Conservation (phyloP, 2,888 invertebrate genomes). For the Ophraella communa region DNA sequence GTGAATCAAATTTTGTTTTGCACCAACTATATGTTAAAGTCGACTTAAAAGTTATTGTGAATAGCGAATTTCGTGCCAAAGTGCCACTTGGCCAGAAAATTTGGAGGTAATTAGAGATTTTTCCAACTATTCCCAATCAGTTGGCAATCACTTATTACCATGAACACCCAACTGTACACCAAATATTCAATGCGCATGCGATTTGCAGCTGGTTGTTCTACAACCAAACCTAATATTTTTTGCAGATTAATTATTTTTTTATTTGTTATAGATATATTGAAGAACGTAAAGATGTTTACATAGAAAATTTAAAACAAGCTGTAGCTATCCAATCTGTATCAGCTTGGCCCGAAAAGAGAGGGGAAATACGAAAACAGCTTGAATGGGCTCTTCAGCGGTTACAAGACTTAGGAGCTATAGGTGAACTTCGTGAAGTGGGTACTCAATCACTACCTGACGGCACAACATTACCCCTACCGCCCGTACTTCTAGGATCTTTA, state of each 20-base stretch:
- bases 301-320: constrained; percentile 78
- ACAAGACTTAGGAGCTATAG: constrained; percentile 35
- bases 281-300: constrained; percentile 74
- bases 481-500: constrained; percentile 80
- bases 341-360: constrained; percentile 80
- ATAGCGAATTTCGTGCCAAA: too few relatives aligned
- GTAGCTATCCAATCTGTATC: constrained; percentile 96
- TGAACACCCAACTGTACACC: too few relatives aligned
- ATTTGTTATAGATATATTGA: constrained; percentile 75
- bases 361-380: constrained; percentile 69
- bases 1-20: too few relatives aligned
- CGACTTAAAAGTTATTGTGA: too few relatives aligned
- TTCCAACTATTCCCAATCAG: too few relatives aligned
- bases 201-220: too few relatives aligned
- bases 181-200: too few relatives aligned
- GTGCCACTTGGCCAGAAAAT: too few relatives aligned
- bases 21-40: too few relatives aligned
- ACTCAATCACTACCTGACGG: constrained; percentile 76
- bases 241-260: not conserved
- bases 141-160: too few relatives aligned
- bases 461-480: constrained; percentile 78
- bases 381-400: constrained; percentile 72
- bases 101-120: too few relatives aligned
- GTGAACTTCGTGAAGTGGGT: constrained; percentile 66
- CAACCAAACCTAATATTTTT: not conserved